Percentiles rank a stretch among this genome's conserved stretches.
These are phyloP conservation scores for Toxotes lorentzi DNA, from an alignment of 2,797 vertebrate genomes.

Conservation along the genomic window DNA sequence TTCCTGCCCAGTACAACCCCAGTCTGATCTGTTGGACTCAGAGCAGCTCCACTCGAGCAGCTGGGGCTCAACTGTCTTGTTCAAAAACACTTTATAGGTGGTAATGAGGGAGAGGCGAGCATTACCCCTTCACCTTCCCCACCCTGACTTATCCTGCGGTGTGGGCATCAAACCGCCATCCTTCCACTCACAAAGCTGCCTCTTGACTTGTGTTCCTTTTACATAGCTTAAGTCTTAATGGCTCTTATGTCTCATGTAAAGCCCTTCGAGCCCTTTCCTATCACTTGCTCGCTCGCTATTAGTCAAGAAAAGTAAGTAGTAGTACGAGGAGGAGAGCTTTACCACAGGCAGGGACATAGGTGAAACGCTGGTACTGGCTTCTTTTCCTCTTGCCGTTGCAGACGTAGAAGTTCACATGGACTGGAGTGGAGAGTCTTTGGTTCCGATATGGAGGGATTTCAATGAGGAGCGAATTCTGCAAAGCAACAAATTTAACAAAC, in stretches of 20 bases:
- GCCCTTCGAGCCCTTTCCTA: neutral
- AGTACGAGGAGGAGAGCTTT: slow-evolving; percentile 62
- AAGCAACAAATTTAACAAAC: neutral
- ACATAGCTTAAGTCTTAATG: neutral
- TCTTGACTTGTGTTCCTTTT: neutral
- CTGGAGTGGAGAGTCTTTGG: slow-evolving; percentile 91
- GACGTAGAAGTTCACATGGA: slow-evolving; percentile 96
- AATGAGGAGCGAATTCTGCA: slow-evolving; percentile 91
- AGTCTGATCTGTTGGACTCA: too few relatives aligned
- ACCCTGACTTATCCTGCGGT: too few relatives aligned
- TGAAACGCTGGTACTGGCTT: slow-evolving; percentile 97
- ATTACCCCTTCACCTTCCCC: too few relatives aligned
- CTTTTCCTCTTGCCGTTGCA: slow-evolving; percentile 98
- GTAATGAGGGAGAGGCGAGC: too few relatives aligned
- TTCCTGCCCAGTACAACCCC: too few relatives aligned
- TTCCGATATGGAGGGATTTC: slow-evolving; percentile 95
- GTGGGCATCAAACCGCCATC: too few relatives aligned
- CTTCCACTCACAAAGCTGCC: too few relatives aligned
- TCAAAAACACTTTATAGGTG: too few relatives aligned
- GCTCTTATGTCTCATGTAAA: too few relatives aligned
- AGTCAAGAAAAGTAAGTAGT: neutral
- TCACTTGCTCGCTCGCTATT: neutral
- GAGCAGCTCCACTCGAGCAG: too few relatives aligned
- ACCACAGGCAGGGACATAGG: slow-evolving; percentile 95
- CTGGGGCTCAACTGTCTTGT: too few relatives aligned